Conservation (phyloP, 2,797 vertebrate species). For the Balearica regulorum region DNA sequence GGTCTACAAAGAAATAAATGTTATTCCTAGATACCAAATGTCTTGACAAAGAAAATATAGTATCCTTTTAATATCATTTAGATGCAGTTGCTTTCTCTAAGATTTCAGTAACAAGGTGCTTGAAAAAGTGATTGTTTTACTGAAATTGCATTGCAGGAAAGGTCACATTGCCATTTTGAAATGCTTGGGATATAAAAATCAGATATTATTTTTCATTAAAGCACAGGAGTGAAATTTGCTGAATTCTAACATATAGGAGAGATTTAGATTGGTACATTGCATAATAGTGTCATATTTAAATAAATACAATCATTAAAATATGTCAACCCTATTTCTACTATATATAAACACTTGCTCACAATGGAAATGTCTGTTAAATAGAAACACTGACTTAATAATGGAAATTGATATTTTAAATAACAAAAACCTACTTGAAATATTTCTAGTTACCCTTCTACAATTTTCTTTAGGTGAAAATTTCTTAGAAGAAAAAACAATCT, state of each 20-base stretch:
- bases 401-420: neutral
- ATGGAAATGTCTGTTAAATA: neutral
- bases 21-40: neutral
- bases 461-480: neutral
- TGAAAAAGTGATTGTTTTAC: slow-evolving; percentile 23
- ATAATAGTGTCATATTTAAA: neutral
- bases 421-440: neutral
- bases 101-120: neutral
- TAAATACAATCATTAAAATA: neutral
- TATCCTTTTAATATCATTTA: neutral
- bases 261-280: neutral
- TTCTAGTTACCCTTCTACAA: neutral
- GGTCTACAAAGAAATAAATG: neutral
- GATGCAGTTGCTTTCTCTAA: neutral
- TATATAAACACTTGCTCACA: neutral
- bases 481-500: neutral
- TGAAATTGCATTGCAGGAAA: neutral
- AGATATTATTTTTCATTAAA: slow-evolving; percentile 5
- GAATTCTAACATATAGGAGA: neutral
- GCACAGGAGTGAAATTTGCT: neutral
- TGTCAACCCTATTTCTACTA: neutral
- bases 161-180: neutral
- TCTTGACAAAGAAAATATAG: neutral
- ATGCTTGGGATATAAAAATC: neutral
- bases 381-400: neutral